Percentiles rank a stretch among this genome's conserved stretches.
Evolutionary conservation across 2,113 vertebrate species (phyloP).

Genomic region (Nicator chloris): DNA sequence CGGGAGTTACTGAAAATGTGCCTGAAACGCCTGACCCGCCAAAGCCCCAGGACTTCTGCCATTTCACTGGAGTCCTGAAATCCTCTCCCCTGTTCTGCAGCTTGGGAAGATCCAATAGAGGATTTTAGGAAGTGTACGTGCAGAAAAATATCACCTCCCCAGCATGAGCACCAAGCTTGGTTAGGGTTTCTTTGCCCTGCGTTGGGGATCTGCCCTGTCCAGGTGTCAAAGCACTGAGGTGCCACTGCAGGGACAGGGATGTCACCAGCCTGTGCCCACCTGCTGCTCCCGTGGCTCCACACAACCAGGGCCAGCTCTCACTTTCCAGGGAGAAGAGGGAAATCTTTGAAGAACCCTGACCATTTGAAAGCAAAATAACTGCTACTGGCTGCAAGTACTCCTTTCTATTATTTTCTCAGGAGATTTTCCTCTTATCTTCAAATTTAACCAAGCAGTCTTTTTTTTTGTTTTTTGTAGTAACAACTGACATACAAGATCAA

Average conservation of each 20-base stretch:
- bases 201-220: background rate
- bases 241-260: accelerated
- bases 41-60: background rate
- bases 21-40: background rate
- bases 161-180: background rate
- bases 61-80: background rate
- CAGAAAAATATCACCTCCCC: background rate
- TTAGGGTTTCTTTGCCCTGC: too few relatives aligned
- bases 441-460: background rate
- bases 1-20: background rate
- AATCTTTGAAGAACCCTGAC: background rate
- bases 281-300: background rate
- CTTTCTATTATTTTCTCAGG: background rate
- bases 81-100: background rate
- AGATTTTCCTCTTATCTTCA: background rate
- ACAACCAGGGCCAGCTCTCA: background rate
- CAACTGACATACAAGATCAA: background rate
- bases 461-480: background rate
- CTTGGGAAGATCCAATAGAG: background rate
- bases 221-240: background rate
- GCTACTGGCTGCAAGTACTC: background rate
- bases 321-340: background rate
- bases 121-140: background rate
- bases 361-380: background rate
- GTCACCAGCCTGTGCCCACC: background rate